Conservation (phyloP, 2,113 vertebrate species). For the Suricata suricatta region DNA sequence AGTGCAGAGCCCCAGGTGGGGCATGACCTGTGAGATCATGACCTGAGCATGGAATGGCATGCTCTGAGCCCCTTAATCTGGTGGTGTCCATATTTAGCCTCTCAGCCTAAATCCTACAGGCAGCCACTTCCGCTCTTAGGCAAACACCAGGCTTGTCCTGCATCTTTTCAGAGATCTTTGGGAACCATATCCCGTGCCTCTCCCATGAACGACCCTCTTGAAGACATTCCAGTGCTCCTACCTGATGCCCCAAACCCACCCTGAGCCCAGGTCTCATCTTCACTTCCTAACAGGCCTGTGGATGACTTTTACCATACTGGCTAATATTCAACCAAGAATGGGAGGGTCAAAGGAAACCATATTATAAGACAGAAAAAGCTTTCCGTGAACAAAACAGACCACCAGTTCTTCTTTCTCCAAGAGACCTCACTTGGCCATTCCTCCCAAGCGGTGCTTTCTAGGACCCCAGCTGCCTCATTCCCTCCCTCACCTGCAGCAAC, state of each 20-base stretch:
- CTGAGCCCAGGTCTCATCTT: not conserved
- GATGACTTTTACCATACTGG: not conserved
- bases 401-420: not conserved
- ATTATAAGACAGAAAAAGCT: not conserved
- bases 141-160: not conserved
- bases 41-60: too few species aligned
- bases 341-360: not conserved
- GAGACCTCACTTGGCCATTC: not conserved
- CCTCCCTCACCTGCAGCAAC: not conserved
- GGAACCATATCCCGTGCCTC: not conserved
- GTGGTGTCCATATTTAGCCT: not conserved
- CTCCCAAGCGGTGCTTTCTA: not conserved
- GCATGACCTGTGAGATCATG: too few species aligned
- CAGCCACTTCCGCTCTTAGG: not conserved
- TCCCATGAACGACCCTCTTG: not conserved
- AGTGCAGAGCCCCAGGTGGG: too few species aligned
- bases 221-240: not conserved
- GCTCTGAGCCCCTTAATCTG: not conserved
- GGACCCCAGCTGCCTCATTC: not conserved
- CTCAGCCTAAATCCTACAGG: not conserved
- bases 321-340: not conserved
- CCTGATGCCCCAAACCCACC: not conserved
- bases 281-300: too few species aligned
- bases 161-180: not conserved
- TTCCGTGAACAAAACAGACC: not conserved